phyloP scores from a whole-genome alignment of 2,888 invertebrate genomes.

The Ormia ochracea region DNA sequence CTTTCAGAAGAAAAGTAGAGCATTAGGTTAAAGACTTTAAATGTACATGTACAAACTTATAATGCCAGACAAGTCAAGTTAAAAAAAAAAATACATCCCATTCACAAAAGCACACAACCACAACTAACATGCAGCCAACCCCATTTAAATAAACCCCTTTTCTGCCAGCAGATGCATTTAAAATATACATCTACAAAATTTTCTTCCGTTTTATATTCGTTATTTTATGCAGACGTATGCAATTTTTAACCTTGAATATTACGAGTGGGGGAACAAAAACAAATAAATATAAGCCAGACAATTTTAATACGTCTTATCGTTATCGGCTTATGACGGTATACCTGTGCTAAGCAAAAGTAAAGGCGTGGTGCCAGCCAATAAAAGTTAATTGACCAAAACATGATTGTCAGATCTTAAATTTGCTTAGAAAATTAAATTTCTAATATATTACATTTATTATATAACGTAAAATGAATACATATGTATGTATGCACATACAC shows the following conservation, averaged over 20 bases:
- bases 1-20: slow-evolving; percentile 44
- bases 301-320: slow-evolving; percentile 11
- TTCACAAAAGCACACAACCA: background rate
- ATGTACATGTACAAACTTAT: slow-evolving; percentile 18
- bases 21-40: slow-evolving; percentile 58
- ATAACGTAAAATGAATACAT: background rate
- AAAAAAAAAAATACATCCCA: slow-evolving; percentile 30
- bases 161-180: slow-evolving; percentile 10
- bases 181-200: slow-evolving; percentile 16
- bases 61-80: slow-evolving; percentile 31
- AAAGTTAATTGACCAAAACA: too few relatives aligned
- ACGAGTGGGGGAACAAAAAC: slow-evolving; percentile 20
- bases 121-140: background rate
- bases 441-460: too few relatives aligned
- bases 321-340: background rate
- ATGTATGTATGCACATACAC: background rate
- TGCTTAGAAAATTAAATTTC: too few relatives aligned
- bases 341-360: background rate
- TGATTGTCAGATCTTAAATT: too few relatives aligned
- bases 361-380: too few relatives aligned
- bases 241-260: slow-evolving; percentile 57
- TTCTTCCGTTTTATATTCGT: slow-evolving; percentile 51
- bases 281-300: background rate
- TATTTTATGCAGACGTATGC: slow-evolving; percentile 60
- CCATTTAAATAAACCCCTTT: background rate